Evolutionary conservation across 2,888 invertebrate genomes (phyloP), one percentile per base, ranked within the genome.

Genomic region (Drosophila kuntzei): DNA sequence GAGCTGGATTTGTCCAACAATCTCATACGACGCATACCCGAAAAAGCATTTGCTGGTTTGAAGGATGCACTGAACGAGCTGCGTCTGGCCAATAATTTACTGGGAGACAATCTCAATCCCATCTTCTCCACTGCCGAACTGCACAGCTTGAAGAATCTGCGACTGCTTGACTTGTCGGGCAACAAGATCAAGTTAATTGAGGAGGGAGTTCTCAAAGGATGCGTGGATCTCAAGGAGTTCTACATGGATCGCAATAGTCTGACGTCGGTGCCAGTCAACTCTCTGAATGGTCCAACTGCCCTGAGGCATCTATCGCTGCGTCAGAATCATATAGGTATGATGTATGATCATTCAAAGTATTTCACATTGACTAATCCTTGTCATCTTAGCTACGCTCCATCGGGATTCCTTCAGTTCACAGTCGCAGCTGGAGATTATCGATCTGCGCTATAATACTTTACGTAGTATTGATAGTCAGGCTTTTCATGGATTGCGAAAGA

Each of bases 101-200:
- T 98, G 27, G 98, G 98, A 1, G 97, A 98, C 90, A 97, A 96
- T 84, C 93, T 98, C 27, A 98, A 97, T 92, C 98, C 98, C 0
- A 97, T 98, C 77, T 98, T 98, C 92, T 96, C 97, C 18, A 96
- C 96, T 41, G 95, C 95, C 29, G 97, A 97, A 91, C 95, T 98
- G 69, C 96, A 96, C 79, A 95, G 95, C 14, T 92, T 98, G 69
- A 94, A 94, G 3, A 94, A 95, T 66, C 93, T 98, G 58, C 94
- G 95, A 87, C 92, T 96, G 36, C 92, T 98, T 61, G 97, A 97
- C 90, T 93, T 98, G 43, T 95, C 96, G 55, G 95, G 95, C 8
- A 98, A 98, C 89, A 94, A 94, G 67, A 95, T 98, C 55, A 94
- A 96, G 87, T 96, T 96, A 0, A 93, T 98, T 57, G 97, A 98